Conservation (phyloP, 2,113 vertebrate genomes). For the Chaetodon auriga region DNA sequence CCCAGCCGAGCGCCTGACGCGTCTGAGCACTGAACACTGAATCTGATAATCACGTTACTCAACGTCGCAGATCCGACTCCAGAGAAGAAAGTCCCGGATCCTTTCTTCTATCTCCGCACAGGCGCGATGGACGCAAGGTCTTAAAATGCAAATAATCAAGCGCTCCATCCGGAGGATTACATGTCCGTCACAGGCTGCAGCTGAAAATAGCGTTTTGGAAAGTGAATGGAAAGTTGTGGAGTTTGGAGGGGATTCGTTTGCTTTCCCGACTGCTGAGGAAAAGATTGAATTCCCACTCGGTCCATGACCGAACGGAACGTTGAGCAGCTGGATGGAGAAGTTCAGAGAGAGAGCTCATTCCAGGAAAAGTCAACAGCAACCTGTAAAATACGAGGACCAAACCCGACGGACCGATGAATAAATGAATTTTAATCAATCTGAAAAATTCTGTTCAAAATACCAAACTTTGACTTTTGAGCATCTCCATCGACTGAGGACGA, state of each 20-base stretch:
- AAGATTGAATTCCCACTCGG: constrained; percentile 23
- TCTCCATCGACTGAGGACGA: background rate
- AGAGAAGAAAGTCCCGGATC: background rate
- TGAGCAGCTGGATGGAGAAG: background rate
- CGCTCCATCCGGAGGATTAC: background rate
- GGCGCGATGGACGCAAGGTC: background rate
- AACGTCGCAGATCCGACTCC: background rate
- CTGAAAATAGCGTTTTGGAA: background rate
- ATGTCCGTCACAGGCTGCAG: background rate
- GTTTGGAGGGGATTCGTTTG: background rate
- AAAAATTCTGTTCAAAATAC: background rate
- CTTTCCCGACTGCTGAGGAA: background rate
- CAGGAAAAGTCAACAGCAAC: background rate
- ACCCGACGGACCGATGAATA: background rate
- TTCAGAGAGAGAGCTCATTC: background rate
- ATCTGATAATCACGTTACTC: background rate
- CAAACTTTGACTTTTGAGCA: no score
- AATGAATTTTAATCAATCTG: background rate
- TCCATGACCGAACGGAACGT: background rate
- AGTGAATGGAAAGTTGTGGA: background rate
- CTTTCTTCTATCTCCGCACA: background rate
- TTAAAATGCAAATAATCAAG: constrained; percentile 34
- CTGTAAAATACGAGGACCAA: no score
- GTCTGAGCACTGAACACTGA: background rate
- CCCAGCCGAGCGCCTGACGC: background rate